Evolutionary conservation across 2,113 vertebrate species (phyloP), one percentile per base, ranked within the genome.

Genomic region (Taxidea taxus): DNA sequence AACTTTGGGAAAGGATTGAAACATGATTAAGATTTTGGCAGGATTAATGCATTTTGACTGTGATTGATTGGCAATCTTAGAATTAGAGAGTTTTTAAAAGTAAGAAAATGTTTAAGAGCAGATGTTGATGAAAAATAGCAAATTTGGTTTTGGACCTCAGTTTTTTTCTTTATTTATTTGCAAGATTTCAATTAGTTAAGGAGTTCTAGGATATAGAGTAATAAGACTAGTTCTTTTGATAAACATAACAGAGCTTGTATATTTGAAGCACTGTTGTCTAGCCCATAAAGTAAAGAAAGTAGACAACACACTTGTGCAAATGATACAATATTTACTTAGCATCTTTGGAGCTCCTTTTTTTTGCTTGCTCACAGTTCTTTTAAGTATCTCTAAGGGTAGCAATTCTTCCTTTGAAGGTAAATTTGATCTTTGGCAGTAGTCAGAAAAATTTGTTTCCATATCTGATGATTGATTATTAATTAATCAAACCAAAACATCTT

Each of bases 381-480:
- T 62, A 58, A 93, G 70, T 81, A 70, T 95, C 56, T 92, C 42
- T n/a, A 93, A 34, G 58, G 9, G 13, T 47, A 86, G 34, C 23
- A 95, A 75, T 51, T 91, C 56, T 94, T 92, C 75, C 74, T 96
- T 87, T 92, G 81, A 95, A 92, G 44, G 29, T 91, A 37, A 95
- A 66, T 95, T 96, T 96, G 74, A 78, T 91, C 87, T 95, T 91
- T 90, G 31, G 31, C 94, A 95, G 90, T 56, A 82, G 54, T 75
- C 29, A 83, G 89, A 82, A 83, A 84, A 92, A 90, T 83, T 74
- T 90, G 9, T 60, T 68, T 87, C 23, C n/a, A n/a, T 93, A 95
- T 72, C 34, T 51, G 37, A 51, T 80, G 16, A 96, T 70, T 86
- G 16, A 96, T 70, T 86, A 64, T 62, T 89, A 86, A 89, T 70